These are phyloP conservation scores for Pardalotus punctatus DNA, from an alignment of 2,113 vertebrate genomes.

Conservation along the genomic window DNA sequence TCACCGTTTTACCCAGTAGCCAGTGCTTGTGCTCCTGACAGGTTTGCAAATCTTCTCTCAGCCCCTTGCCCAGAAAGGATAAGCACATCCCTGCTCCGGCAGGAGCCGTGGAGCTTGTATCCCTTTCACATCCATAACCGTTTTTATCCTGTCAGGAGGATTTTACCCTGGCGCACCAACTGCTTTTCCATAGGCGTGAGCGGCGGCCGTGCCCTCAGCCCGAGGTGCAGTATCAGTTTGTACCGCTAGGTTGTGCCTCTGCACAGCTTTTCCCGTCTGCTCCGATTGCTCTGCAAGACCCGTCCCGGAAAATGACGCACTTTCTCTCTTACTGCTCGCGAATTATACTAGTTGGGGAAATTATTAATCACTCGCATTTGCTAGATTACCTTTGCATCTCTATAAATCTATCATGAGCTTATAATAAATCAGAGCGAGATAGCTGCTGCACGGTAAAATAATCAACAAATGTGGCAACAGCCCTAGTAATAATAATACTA, in stretches of 20 bases:
- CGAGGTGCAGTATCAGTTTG: neutral
- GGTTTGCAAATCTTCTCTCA: neutral
- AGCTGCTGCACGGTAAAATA: neutral
- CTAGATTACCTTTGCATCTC: neutral
- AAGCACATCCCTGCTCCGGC: neutral
- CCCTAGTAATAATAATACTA: neutral
- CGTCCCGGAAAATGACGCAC: neutral
- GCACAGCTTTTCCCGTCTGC: neutral
- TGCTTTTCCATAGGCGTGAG: accelerated
- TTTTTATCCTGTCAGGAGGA: neutral
- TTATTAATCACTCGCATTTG: neutral
- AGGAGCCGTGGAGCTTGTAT: accelerated
- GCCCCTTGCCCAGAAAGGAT: neutral
- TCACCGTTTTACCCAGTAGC: neutral
- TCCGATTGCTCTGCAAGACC: accelerated
- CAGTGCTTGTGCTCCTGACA: accelerated
- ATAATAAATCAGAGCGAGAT: neutral
- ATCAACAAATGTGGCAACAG: neutral
- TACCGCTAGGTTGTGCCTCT: conserved; percentile 39
- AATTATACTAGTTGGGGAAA: neutral
- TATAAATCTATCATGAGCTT: neutral
- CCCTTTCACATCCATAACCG: accelerated
- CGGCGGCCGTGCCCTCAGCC: accelerated
- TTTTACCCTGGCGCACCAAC: accelerated
- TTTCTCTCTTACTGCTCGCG: neutral